phyloP scores from a whole-genome alignment of 1,140 invertebrate genomes.

The Plectus sambesii region DNA sequence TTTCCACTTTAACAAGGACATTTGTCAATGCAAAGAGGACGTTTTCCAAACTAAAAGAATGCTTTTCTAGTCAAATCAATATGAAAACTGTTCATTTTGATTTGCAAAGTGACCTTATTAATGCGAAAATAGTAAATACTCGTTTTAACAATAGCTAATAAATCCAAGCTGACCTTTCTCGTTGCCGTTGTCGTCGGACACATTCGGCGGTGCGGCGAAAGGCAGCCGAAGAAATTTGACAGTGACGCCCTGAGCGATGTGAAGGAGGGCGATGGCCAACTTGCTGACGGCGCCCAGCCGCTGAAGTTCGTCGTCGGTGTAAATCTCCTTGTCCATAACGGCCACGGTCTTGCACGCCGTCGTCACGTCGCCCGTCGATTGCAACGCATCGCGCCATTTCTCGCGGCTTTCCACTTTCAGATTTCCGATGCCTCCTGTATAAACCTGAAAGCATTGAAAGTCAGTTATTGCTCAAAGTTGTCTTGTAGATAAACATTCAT shows the following conservation, averaged over 20 bases:
- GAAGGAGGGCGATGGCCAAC: conserved; percentile 17
- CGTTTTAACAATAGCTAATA: no score
- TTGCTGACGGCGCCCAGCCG: background rate
- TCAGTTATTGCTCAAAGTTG: no score
- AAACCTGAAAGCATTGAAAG: background rate
- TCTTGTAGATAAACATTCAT: no score
- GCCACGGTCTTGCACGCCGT: background rate
- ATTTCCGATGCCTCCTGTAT: conserved; percentile 18
- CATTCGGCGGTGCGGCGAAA: conserved; percentile 3
- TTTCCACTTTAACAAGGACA: no score
- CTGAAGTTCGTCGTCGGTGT: conserved; percentile 1
- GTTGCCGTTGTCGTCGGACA: no score
- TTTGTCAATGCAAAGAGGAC: no score
- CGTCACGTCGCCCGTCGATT: conserved; percentile 8
- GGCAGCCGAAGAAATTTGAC: conserved; percentile 21
- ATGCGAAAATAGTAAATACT: no score
- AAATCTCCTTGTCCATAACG: conserved; percentile 1
- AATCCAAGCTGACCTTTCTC: no score
- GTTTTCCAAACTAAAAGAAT: no score
- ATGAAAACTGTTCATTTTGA: no score
- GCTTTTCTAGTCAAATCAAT: no score
- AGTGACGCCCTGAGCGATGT: conserved; percentile 12
- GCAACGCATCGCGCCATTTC: conserved; percentile 15
- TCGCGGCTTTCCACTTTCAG: conserved; percentile 2
- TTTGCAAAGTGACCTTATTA: no score